Conservation (phyloP, 2,797 vertebrate species). For the Sebastes taczanowskii region DNA sequence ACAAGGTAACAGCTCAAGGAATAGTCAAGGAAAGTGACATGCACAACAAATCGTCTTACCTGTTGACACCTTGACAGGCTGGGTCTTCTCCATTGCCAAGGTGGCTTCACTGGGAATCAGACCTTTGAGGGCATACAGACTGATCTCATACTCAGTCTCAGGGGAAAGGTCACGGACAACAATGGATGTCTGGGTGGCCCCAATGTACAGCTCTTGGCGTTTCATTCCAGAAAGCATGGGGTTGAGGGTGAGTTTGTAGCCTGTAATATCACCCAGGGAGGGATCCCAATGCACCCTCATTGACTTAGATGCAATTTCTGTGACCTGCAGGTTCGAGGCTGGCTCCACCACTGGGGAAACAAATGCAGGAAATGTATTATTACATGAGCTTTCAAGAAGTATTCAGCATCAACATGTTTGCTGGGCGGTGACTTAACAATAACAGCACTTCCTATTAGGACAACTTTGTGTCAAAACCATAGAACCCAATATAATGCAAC, state of each 20-base stretch:
- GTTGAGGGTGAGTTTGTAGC: constrained; percentile 92
- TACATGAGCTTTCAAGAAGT: not conserved
- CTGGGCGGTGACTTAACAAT: not conserved
- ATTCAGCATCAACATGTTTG: not conserved
- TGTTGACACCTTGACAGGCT: constrained; percentile 92
- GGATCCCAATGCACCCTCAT: constrained; percentile 92
- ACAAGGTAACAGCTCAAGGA: not conserved
- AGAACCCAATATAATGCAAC: not conserved
- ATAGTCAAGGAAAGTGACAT: not conserved
- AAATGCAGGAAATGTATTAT: not conserved
- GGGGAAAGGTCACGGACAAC: constrained; percentile 94
- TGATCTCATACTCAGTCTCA: constrained; percentile 96
- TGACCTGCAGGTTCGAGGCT: constrained; percentile 90
- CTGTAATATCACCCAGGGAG: constrained; percentile 89
- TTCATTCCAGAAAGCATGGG: constrained; percentile 92
- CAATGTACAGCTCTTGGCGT: constrained; percentile 90
- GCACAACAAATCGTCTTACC: constrained; percentile 80
- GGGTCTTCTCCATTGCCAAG: constrained; percentile 92
- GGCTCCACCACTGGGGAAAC: constrained; percentile 89
- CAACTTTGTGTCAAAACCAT: not conserved
- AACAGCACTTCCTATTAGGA: not conserved
- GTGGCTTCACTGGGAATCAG: constrained; percentile 91
- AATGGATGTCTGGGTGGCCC: constrained; percentile 87
- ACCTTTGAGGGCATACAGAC: constrained; percentile 91
- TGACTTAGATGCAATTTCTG: constrained; percentile 93